Evolutionary conservation across 1,140 invertebrate species (phyloP).

Genomic region (Calycopis cecrops): DNA sequence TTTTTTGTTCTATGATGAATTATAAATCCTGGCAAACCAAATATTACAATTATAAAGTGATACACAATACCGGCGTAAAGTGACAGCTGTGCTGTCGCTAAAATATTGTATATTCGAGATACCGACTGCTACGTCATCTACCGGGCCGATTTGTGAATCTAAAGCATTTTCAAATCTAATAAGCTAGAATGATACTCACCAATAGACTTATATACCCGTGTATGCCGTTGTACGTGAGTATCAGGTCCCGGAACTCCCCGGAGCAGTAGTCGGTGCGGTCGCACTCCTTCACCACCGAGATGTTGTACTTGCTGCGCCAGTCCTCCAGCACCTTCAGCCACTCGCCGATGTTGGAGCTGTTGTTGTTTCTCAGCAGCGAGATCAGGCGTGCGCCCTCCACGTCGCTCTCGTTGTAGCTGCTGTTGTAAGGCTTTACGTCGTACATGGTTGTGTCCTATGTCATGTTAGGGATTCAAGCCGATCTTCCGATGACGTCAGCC

Average conservation of each 20-base stretch:
- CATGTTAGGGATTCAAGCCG: constrained; percentile 18
- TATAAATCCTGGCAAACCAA: too few species aligned
- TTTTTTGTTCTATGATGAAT: too few species aligned
- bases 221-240: constrained; percentile 59
- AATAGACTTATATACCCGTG: constrained; percentile 64
- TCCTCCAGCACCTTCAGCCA: constrained; percentile 46
- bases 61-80: too few species aligned
- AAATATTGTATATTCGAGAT: too few species aligned
- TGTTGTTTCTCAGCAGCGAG: constrained; percentile 50
- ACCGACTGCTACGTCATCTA: too few species aligned
- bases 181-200: too few species aligned
- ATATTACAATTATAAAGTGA: too few species aligned
- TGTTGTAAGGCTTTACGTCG: constrained; percentile 14
- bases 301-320: constrained; percentile 51
- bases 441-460: constrained; percentile 25
- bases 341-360: constrained; percentile 46
- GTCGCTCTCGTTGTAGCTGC: constrained; percentile 28
- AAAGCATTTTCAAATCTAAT: too few species aligned
- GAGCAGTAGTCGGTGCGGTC: constrained; percentile 55
- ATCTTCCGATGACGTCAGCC: background rate
- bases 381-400: constrained; percentile 48
- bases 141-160: too few species aligned
- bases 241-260: constrained; percentile 50
- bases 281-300: constrained; percentile 53
- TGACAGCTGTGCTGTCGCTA: too few species aligned